Conservation (phyloP, 2,888 invertebrate species). For the Acleris cristana region DNA sequence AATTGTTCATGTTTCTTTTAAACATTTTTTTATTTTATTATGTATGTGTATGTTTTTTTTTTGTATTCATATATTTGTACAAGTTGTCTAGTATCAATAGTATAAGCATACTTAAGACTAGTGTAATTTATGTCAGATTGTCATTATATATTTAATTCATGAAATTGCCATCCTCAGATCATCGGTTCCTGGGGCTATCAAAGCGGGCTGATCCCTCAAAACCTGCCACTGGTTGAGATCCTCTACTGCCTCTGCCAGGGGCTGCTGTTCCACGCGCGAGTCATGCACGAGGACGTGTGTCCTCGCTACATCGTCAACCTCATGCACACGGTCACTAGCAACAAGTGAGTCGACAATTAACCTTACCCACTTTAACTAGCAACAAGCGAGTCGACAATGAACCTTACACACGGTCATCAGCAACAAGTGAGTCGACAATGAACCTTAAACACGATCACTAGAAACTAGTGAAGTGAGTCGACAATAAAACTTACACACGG, state of each 20-base stretch:
- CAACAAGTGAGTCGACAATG: conserved; percentile 46
- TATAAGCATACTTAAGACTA: too few relatives aligned
- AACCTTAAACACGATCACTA: neutral
- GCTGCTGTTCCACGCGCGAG: conserved; percentile 78
- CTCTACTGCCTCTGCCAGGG: conserved; percentile 81
- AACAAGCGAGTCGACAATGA: conserved; percentile 46
- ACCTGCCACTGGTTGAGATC: conserved; percentile 73
- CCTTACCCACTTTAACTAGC: conserved; percentile 69
- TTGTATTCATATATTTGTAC: too few relatives aligned
- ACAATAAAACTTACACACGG: conserved; percentile 48
- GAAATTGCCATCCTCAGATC: conserved; percentile 53
- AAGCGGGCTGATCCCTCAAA: conserved; percentile 65
- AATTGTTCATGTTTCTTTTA: too few relatives aligned
- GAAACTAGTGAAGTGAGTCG: too few relatives aligned
- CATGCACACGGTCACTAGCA: conserved; percentile 77
- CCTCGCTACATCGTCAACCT: conserved; percentile 81
- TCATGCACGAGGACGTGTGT: conserved; percentile 80
- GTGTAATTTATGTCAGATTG: too few relatives aligned
- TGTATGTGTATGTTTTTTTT: too few relatives aligned
- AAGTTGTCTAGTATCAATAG: too few relatives aligned
- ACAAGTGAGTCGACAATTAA: conserved; percentile 66
- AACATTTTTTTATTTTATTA: too few relatives aligned
- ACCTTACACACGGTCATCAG: conserved; percentile 39
- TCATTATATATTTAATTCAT: too few relatives aligned
- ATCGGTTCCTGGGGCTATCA: conserved; percentile 72